phyloP scores from a whole-genome alignment of 2,113 vertebrate genomes.

The Monopterus albus region DNA sequence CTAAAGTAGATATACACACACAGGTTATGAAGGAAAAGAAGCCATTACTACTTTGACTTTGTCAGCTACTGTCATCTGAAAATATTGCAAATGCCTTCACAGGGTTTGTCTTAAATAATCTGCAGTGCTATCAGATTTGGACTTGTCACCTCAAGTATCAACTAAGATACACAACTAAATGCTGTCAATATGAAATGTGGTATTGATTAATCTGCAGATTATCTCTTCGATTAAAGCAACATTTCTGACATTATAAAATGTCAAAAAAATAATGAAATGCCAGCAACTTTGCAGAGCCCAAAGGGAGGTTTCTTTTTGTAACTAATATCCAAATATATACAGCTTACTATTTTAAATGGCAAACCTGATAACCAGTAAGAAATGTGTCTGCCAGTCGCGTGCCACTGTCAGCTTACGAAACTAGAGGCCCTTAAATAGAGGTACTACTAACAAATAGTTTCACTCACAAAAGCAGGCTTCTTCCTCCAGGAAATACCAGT shows the following conservation, averaged over 20 bases:
- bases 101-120: background rate
- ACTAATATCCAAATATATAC: too few relatives aligned
- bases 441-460: background rate
- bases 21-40: background rate
- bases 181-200: too few relatives aligned
- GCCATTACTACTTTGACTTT: background rate
- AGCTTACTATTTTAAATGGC: too few relatives aligned
- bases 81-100: background rate
- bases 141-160: background rate
- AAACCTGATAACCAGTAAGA: background rate
- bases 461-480: conserved; percentile 79
- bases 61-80: background rate
- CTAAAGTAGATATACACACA: conserved; percentile 64
- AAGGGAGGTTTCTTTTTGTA: too few relatives aligned
- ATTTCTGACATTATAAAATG: too few relatives aligned
- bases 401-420: background rate
- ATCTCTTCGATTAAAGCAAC: too few relatives aligned
- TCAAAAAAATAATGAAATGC: too few relatives aligned
- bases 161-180: background rate
- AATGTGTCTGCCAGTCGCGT: background rate
- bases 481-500: conserved; percentile 92
- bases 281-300: too few relatives aligned
- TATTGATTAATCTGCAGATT: too few relatives aligned
- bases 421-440: background rate
- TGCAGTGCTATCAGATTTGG: background rate